A percentile compares a stretch with the other conserved stretches of the same genome.
phyloP scores from a whole-genome alignment of 1,140 invertebrate species.

The Eulimnadia texana region DNA sequence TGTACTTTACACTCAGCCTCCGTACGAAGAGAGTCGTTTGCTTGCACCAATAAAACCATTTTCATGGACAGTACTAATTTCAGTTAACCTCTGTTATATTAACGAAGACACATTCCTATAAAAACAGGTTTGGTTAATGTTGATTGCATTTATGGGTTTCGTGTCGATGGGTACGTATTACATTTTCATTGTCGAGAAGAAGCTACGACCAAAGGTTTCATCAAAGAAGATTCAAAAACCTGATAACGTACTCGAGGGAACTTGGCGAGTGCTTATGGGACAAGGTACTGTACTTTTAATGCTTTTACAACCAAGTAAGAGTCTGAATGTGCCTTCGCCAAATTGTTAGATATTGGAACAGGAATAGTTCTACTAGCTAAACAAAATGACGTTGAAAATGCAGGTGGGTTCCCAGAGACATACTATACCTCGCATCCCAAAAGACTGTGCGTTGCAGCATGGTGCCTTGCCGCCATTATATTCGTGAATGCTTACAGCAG shows the following conservation, averaged over 20 bases:
- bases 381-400: background rate
- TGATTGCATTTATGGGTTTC: background rate
- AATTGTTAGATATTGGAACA: too few species aligned
- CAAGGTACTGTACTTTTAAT: background rate
- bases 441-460: background rate
- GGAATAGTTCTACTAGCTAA: background rate
- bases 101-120: too few species aligned
- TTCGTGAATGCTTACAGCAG: background rate
- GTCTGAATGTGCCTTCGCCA: background rate
- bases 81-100: background rate
- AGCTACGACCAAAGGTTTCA: background rate
- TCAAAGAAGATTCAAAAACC: background rate
- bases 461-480: background rate
- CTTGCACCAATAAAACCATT: background rate
- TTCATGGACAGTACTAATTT: background rate
- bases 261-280: background rate
- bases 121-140: background rate
- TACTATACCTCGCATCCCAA: background rate
- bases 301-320: too few species aligned
- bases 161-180: background rate
- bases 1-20: background rate
- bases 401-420: background rate
- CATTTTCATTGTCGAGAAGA: background rate
- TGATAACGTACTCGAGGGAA: background rate
- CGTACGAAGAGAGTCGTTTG: background rate